These are phyloP conservation scores for Epsilonema sp. DNA, from an alignment of 2,888 invertebrate genomes.

Conservation along the genomic window DNA sequence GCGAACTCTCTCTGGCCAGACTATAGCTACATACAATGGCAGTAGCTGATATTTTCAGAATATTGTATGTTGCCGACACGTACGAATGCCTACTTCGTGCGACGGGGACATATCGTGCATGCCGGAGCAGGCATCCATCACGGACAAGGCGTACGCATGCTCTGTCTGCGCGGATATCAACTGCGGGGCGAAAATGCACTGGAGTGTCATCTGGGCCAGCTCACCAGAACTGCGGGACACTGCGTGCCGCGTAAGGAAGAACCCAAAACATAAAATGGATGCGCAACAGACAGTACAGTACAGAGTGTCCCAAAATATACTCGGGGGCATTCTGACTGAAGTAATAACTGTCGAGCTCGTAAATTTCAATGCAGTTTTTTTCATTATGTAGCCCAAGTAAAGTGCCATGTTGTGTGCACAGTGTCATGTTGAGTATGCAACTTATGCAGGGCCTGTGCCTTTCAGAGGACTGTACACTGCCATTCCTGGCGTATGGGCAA, in stretches of 20 bases:
- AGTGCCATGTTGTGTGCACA: too few relatives aligned
- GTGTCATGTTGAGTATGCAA: too few relatives aligned
- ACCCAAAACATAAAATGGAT: too few relatives aligned
- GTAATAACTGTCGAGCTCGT: neutral
- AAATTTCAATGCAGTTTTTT: neutral
- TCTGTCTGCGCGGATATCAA: conserved; percentile 14
- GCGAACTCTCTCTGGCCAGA: too few relatives aligned
- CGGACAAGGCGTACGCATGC: conserved; percentile 12
- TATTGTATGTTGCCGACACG: conserved; percentile 20
- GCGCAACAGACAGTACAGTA: too few relatives aligned
- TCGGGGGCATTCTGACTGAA: too few relatives aligned
- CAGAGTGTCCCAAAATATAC: too few relatives aligned
- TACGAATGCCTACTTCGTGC: conserved; percentile 21
- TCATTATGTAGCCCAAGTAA: neutral
- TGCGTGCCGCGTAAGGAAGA: conserved; percentile 7
- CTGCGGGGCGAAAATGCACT: conserved; percentile 1
- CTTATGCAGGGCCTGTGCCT: too few relatives aligned
- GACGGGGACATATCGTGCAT: conserved; percentile 19
- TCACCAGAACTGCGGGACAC: conserved; percentile 3
- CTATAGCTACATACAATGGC: too few relatives aligned
- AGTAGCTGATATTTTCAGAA: too few relatives aligned
- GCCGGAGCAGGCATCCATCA: conserved; percentile 18
- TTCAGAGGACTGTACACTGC: conserved; percentile 5
- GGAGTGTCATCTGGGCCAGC: conserved; percentile 8
- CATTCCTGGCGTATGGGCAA: conserved; percentile 4